Conservation (phyloP, 1,140 invertebrate species). For the Ericerus pela region DNA sequence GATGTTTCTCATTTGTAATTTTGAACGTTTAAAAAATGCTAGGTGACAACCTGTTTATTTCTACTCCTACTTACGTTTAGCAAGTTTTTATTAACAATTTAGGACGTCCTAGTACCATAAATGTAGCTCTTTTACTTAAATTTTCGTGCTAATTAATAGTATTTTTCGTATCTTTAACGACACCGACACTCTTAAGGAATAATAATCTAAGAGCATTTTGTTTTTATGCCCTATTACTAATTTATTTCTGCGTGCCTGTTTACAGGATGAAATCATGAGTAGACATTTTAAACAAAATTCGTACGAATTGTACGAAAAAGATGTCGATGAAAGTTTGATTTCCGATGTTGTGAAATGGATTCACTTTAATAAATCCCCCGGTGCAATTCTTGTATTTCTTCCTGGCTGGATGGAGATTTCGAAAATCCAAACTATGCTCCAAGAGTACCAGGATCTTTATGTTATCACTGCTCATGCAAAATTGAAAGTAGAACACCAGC, state of each 20-base stretch:
- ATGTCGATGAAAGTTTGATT: conserved; percentile 1
- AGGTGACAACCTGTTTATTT: no score
- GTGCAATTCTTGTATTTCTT: conserved; percentile 19
- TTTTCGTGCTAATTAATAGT: not conserved
- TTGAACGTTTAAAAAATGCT: no score
- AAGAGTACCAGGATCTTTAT: conserved; percentile 2
- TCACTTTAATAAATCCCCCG: conserved; percentile 12
- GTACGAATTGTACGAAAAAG: not conserved
- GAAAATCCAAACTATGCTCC: conserved; percentile 7
- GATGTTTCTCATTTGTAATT: no score
- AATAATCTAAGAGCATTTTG: no score
- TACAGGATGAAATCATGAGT: not conserved
- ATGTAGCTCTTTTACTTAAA: no score
- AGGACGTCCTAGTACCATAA: no score
- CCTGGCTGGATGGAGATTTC: conserved; percentile 20
- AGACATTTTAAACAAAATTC: not conserved
- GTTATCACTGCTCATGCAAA: conserved; percentile 19
- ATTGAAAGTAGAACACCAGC: conserved; percentile 17
- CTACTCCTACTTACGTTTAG: no score
- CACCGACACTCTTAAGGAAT: no score
- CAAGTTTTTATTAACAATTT: no score
- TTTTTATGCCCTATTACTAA: not conserved
- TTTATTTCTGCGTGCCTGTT: not conserved
- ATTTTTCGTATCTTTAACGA: no score
- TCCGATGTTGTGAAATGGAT: conserved; percentile 14